These are phyloP conservation scores for Eristalis pertinax DNA, from an alignment of 2,888 invertebrate genomes.

Conservation along the genomic window DNA sequence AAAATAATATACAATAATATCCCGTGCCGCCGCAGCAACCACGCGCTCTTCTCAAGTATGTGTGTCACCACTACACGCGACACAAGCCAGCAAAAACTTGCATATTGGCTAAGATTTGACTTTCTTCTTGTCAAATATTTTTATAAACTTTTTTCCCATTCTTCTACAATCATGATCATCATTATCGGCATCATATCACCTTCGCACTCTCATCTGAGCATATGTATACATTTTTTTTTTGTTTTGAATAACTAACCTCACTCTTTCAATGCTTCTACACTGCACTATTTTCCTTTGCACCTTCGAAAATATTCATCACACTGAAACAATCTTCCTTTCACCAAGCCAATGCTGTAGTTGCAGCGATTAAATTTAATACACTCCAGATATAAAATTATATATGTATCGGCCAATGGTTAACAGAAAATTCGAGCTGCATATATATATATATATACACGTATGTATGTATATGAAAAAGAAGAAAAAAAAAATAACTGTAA, in stretches of 20 bases:
- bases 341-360: constrained; percentile 4
- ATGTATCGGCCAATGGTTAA: constrained; percentile 16
- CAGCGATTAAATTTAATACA: constrained; percentile 21
- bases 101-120: constrained; percentile 53
- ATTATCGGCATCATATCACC: not conserved
- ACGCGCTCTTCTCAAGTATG: constrained; percentile 54
- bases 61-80: constrained; percentile 46
- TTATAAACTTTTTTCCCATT: not conserved
- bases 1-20: constrained; percentile 25
- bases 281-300: constrained; percentile 20
- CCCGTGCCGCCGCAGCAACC: constrained; percentile 47
- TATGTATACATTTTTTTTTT: constrained; percentile 1
- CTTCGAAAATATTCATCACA: constrained; percentile 39
- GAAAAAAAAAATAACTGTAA: constrained; percentile 32
- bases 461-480: constrained; percentile 6
- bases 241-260: constrained; percentile 57
- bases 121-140: constrained; percentile 44
- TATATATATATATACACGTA: not conserved
- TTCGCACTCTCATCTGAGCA: not conserved
- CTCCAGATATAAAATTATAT: constrained; percentile 11
- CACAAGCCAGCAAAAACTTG: constrained; percentile 45
- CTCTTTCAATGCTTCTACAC: constrained; percentile 24
- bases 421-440: constrained; percentile 15
- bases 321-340: constrained; percentile 47
- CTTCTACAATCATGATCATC: not conserved